Conservation (phyloP, 2,888 invertebrate genomes). For the Imbricaverruca yamaguchii region DNA sequence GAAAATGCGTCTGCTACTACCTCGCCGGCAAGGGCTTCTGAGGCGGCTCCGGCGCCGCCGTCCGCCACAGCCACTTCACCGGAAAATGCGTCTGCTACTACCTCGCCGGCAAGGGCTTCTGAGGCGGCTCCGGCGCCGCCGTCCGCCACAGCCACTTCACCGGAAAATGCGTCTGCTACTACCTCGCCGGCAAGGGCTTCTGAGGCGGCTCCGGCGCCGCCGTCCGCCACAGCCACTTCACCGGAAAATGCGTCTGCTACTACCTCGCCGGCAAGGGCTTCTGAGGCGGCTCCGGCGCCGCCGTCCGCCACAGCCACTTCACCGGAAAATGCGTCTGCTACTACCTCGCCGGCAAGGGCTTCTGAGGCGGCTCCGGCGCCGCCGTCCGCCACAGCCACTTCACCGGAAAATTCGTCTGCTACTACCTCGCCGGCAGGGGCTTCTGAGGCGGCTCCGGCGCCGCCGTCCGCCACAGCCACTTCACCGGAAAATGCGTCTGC, state of each 20-base stretch:
- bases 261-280: conserved; percentile 12
- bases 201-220: not conserved
- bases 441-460: not conserved
- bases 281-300: not conserved
- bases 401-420: not conserved
- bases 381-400: not conserved
- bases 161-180: not conserved
- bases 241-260: not conserved
- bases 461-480: not conserved
- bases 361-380: not conserved
- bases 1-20: not conserved
- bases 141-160: too few species aligned
- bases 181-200: conserved; percentile 12
- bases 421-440: not conserved
- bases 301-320: not conserved
- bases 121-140: not conserved
- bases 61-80: too few species aligned
- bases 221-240: too few species aligned
- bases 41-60: not conserved
- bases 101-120: conserved; percentile 12
- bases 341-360: conserved; percentile 7
- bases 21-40: conserved; percentile 12
- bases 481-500: not conserved
- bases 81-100: not conserved
- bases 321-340: not conserved